Percentiles rank a stretch among this genome's conserved stretches.
These are phyloP conservation scores for Oceanodroma leucorhoa DNA, from an alignment of 2,797 vertebrate genomes.

Conservation along the genomic window DNA sequence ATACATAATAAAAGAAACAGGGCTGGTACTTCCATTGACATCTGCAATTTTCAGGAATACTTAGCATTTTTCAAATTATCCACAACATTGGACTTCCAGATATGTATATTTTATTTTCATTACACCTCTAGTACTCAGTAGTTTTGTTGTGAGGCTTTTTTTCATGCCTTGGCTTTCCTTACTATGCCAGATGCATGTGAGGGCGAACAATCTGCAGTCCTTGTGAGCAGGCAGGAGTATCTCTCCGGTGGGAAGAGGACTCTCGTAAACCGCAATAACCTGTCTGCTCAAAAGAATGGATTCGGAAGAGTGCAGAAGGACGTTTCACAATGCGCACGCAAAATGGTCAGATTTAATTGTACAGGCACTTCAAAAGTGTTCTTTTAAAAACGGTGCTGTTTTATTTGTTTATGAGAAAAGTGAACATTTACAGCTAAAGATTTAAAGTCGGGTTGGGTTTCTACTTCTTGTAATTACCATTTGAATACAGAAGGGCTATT, in stretches of 20 bases:
- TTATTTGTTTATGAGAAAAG: conserved; percentile 6
- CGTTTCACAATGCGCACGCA: fast-evolving
- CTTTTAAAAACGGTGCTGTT: neutral
- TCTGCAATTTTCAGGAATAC: neutral
- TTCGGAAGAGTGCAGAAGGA: fast-evolving
- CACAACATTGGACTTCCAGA: neutral
- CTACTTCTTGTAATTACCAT: conserved; percentile 5
- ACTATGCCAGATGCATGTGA: neutral
- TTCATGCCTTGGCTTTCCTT: neutral
- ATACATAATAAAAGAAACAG: neutral
- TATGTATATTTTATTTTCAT: neutral
- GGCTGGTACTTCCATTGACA: neutral
- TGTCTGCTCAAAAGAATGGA: neutral
- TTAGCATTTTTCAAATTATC: neutral
- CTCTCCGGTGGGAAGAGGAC: neutral
- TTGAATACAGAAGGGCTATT: conserved; percentile 10
- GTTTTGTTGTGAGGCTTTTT: neutral
- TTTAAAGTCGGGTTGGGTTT: neutral
- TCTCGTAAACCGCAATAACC: fast-evolving
- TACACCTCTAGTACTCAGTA: neutral
- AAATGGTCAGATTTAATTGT: neutral
- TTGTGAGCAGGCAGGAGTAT: neutral
- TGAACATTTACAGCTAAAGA: neutral
- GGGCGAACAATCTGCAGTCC: neutral
- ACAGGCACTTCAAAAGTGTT: neutral